Evolutionary conservation across 2,113 vertebrate species (phyloP).

Genomic region (Calyptomena viridis): DNA sequence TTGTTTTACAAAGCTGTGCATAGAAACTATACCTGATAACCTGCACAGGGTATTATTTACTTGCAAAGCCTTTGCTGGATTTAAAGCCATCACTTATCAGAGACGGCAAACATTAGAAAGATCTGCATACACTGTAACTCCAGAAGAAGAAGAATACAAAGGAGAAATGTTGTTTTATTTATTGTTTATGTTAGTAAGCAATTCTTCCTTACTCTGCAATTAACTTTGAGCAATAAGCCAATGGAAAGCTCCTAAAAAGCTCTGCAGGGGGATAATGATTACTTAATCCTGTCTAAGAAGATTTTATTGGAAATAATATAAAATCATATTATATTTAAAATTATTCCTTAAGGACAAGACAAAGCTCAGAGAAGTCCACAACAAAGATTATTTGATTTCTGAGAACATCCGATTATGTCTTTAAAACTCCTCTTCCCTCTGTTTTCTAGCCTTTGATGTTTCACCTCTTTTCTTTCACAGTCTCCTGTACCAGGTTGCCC

Average conservation of each 20-base stretch:
- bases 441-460: neutral
- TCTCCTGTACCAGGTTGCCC: neutral
- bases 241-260: neutral
- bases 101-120: neutral
- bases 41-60: neutral
- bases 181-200: neutral
- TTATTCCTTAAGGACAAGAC: neutral
- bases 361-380: neutral
- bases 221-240: conserved; percentile 1
- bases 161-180: neutral
- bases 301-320: neutral
- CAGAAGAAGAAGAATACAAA: neutral
- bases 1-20: neutral
- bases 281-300: neutral
- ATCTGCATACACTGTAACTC: neutral
- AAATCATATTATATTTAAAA: neutral
- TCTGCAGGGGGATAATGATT: neutral
- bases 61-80: neutral
- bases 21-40: neutral
- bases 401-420: neutral
- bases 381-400: neutral
- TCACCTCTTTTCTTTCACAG: neutral
- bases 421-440: neutral
- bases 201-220: neutral
- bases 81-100: neutral